Conservation (phyloP, 2,888 invertebrate genomes). For the Microctonus brassicae region DNA sequence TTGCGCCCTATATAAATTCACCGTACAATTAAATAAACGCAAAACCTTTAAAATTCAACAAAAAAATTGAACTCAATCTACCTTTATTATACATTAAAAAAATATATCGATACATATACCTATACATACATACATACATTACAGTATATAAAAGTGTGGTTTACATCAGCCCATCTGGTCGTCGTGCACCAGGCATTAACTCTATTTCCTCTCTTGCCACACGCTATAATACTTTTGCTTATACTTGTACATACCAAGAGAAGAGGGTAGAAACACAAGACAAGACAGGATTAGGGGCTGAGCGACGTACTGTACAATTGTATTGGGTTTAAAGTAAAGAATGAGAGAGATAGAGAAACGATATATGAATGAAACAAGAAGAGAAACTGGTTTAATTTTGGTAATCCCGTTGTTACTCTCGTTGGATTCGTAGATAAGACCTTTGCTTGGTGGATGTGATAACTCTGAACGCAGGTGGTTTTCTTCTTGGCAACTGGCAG, state of each 20-base stretch:
- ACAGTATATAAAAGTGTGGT: too few species aligned
- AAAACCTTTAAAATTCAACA: too few species aligned
- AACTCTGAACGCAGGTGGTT: slow-evolving; percentile 60
- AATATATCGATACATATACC: not conserved
- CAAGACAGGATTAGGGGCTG: not conserved
- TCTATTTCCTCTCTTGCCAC: slow-evolving; percentile 20
- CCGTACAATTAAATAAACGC: too few species aligned
- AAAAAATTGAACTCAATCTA: too few species aligned
- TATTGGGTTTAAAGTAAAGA: slow-evolving; percentile 3
- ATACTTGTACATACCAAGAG: too few species aligned
- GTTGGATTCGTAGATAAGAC: slow-evolving; percentile 52
- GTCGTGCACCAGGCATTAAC: slow-evolving; percentile 29
- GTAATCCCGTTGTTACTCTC: slow-evolving; percentile 49
- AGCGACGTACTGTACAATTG: not conserved
- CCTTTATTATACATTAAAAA: too few species aligned
- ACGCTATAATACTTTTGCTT: not conserved
- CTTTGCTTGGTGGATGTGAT: slow-evolving; percentile 51
- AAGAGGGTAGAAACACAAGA: slow-evolving; percentile 3
- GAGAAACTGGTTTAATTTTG: slow-evolving; percentile 47
- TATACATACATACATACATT: too few species aligned
- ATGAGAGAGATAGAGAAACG: slow-evolving; percentile 6
- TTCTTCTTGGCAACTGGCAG: slow-evolving; percentile 43
- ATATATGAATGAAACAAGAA: slow-evolving; percentile 36
- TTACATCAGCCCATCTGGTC: slow-evolving; percentile 20
- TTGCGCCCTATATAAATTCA: too few species aligned